Evolutionary conservation across 2,113 vertebrate species (phyloP).

Genomic region (Cololabis saira): DNA sequence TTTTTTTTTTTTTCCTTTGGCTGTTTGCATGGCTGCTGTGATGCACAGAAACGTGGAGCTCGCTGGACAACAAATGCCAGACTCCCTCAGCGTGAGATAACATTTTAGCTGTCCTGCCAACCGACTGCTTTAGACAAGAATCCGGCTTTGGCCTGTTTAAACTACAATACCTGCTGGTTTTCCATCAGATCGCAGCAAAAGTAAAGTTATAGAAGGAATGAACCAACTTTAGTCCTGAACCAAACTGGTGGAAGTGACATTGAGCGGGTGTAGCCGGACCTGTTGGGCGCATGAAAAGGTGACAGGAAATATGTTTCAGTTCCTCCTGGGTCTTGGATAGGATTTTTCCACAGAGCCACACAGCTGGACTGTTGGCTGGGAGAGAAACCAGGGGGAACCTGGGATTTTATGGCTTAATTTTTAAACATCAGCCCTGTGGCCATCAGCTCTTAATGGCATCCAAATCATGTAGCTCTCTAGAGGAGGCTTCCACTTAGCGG

Average conservation of each 20-base stretch:
- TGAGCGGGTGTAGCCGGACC: slow-evolving; percentile 34
- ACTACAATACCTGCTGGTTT: slow-evolving; percentile 46
- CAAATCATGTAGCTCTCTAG: slow-evolving; percentile 38
- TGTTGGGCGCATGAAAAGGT: not conserved
- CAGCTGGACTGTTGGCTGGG: slow-evolving; percentile 81
- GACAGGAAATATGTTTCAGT: slow-evolving; percentile 14
- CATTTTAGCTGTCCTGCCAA: slow-evolving; percentile 46
- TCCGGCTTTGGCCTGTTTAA: slow-evolving; percentile 23
- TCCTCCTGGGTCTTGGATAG: slow-evolving; percentile 45
- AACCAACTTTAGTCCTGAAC: slow-evolving; percentile 20
- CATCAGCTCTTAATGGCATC: slow-evolving; percentile 34
- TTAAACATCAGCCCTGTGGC: slow-evolving; percentile 24
- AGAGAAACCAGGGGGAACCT: slow-evolving; percentile 45
- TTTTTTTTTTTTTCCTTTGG: slow-evolving; percentile 13
- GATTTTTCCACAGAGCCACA: slow-evolving; percentile 65
- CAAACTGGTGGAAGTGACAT: slow-evolving; percentile 25
- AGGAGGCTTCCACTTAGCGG: slow-evolving; percentile 45
- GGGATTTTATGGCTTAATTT: slow-evolving; percentile 31
- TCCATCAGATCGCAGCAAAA: slow-evolving; percentile 39
- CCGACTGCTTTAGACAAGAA: slow-evolving; percentile 39
- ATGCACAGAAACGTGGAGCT: slow-evolving; percentile 43
- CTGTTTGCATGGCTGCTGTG: slow-evolving; percentile 36
- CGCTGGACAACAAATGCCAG: slow-evolving; percentile 44
- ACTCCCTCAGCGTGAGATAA: slow-evolving; percentile 47
- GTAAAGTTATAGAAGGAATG: slow-evolving; percentile 27